A percentile compares a stretch with the other conserved stretches of the same genome.
Evolutionary conservation across 2,888 invertebrate species (phyloP).

Genomic region (Polyommatus iphigenia): DNA sequence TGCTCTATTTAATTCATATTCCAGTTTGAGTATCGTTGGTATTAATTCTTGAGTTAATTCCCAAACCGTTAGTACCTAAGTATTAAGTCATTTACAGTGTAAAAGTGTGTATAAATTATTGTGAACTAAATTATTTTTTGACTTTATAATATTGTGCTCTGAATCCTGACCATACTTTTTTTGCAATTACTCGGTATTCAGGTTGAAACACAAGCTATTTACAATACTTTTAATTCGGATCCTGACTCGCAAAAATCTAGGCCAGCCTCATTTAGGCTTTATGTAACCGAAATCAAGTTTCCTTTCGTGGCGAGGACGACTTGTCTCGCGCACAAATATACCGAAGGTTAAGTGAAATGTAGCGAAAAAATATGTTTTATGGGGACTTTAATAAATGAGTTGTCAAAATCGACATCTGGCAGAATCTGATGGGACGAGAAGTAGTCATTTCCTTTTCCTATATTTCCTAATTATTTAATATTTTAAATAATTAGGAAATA

Average conservation of each 20-base stretch:
- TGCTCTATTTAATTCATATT: no score
- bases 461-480: no score
- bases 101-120: no score
- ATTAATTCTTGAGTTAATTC: not conserved
- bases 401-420: not conserved
- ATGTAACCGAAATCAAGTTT: conserved; percentile 30
- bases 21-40: not conserved
- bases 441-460: no score
- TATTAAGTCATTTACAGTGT: no score
- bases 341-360: conserved; percentile 11
- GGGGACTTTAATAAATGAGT: not conserved
- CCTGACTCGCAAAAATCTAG: conserved; percentile 19
- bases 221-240: conserved; percentile 10
- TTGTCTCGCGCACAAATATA: not conserved
- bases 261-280: conserved; percentile 22
- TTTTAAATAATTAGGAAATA: no score
- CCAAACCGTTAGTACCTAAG: not conserved
- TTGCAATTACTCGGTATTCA: not conserved
- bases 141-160: not conserved
- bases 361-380: not conserved
- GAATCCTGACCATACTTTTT: not conserved
- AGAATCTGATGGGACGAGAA: no score
- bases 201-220: not conserved
- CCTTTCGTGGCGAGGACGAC: conserved; percentile 20
- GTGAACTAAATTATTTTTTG: no score